Evolutionary conservation across 2,888 invertebrate genomes (phyloP), one percentile per base, ranked within the genome.

Genomic region (Lathronympha strigana): DNA sequence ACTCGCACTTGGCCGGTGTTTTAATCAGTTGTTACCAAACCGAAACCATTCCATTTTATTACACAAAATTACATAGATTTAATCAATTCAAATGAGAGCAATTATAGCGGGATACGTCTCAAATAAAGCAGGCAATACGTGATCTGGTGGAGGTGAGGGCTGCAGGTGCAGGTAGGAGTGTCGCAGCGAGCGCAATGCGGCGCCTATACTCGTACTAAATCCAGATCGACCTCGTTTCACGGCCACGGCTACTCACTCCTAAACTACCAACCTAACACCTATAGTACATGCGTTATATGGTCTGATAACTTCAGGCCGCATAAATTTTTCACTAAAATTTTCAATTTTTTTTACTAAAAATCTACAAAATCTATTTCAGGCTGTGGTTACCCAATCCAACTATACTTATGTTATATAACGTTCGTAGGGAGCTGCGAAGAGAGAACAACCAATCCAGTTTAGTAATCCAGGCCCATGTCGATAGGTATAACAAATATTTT

Each of bases 141-240:
- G 51, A 62, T 43, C 63, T 51, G 61, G 61, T 61, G 68, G 74
- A 81, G 80, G 81, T 81, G 75, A 77, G 74, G 74, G 76, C 75
- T 67, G 67, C 72, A 75, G 76, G 69, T 74, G 88, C 86, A 75
- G 76, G 69, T 74, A 88, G 86, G 86, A 83, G 80, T 83, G 86
- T 82, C 87, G 88, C 88, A 87, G 72, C 74, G 80, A 77, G 85
- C 90, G 90, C 90, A 90, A 77, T 90, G 90, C 90, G 88, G 86
- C 77, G 81, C 80, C 75, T 75, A 77, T 70, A 79, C 33, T 1
- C 33, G 33, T 3, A 33, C 82, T 77, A 79, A 81, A 80, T 84
- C 79, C 81, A 79, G 75, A 77, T 74, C 83, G 87, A 85, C 86
- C 87, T 85, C 87, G 81, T 81, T 86, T 81, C 85, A 84, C 69